Conservation (phyloP, 2,888 invertebrate genomes). For the Caenorhabditis wallacei region DNA sequence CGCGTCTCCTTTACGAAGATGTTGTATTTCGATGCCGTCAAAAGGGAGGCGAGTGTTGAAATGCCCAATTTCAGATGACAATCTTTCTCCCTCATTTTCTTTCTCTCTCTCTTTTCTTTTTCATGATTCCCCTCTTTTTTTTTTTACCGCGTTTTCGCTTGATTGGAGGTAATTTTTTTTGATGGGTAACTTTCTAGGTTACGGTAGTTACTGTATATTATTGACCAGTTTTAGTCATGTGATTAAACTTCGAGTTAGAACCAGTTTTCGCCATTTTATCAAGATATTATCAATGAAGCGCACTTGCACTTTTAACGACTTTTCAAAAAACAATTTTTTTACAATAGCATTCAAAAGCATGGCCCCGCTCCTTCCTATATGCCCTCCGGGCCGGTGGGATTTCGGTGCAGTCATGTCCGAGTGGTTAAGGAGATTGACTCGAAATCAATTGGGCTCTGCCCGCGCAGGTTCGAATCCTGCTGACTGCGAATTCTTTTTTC, state of each 20-base stretch:
- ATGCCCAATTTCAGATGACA: conserved; percentile 61
- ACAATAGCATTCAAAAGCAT: too few species aligned
- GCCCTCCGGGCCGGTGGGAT: not conserved
- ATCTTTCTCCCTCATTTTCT: conserved; percentile 25
- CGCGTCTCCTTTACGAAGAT: not conserved
- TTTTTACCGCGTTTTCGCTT: conserved; percentile 60
- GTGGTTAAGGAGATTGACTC: conserved; percentile 78
- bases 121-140: not conserved
- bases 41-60: conserved; percentile 36
- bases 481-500: conserved; percentile 63
- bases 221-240: too few species aligned
- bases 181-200: not conserved
- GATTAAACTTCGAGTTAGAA: too few species aligned
- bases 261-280: too few species aligned
- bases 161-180: conserved; percentile 13
- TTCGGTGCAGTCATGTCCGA: conserved; percentile 71
- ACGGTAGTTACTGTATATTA: conserved; percentile 2
- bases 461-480: conserved; percentile 78
- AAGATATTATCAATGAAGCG: not conserved
- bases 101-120: conserved; percentile 4
- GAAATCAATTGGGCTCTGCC: conserved; percentile 78
- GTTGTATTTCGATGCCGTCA: not conserved
- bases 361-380: too few species aligned
- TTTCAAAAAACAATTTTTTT: too few species aligned
- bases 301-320: not conserved